These are phyloP conservation scores for Zaprionus africanus DNA, from an alignment of 1,140 invertebrate species.

Conservation along the genomic window DNA sequence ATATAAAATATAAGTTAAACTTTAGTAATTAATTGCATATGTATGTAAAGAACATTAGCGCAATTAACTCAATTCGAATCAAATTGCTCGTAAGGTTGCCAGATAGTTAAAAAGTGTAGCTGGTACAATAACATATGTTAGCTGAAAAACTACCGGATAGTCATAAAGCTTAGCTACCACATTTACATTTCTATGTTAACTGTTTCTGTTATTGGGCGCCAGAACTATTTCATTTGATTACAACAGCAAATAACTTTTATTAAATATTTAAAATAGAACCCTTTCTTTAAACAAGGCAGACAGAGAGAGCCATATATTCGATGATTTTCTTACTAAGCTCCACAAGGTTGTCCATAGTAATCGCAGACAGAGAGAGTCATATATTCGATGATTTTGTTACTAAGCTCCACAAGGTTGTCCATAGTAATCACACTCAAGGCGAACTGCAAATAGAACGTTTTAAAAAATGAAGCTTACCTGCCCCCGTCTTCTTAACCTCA, in stretches of 20 bases:
- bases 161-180: no score
- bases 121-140: not conserved
- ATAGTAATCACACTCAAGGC: conserved; percentile 45
- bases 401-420: conserved; percentile 49
- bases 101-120: not conserved
- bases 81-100: not conserved
- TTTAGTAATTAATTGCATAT: not conserved
- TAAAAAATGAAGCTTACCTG: conserved; percentile 30
- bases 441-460: conserved; percentile 23
- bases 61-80: not conserved
- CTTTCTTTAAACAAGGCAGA: not conserved
- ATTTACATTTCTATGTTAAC: not conserved
- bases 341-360: conserved; percentile 54
- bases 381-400: no score
- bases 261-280: not conserved
- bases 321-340: not conserved
- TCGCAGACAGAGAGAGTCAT: conserved; percentile 21
- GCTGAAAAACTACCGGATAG: not conserved
- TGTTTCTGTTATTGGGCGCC: not conserved
- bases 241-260: not conserved
- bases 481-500: conserved; percentile 20
- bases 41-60: not conserved
- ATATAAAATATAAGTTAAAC: not conserved
- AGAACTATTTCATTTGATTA: not conserved
- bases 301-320: no score